Evolutionary conservation across 2,888 invertebrate species (phyloP).

Genomic region (Andrena chrysosceles): DNA sequence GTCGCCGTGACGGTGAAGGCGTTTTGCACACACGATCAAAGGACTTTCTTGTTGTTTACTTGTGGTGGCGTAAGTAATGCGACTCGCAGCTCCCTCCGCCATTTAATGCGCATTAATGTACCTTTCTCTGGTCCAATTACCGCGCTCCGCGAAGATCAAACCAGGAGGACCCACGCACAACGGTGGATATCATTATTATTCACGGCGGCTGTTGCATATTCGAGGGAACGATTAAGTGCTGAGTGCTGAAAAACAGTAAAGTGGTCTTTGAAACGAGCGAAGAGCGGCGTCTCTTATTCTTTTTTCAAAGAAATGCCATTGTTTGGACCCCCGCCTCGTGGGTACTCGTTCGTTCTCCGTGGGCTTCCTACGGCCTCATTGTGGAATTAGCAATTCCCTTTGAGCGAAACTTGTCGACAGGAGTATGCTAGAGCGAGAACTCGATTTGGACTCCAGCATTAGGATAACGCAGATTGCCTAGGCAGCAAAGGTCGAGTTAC

Average conservation of each 20-base stretch:
- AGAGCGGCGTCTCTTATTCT: neutral
- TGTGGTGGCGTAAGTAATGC: conserved; percentile 34
- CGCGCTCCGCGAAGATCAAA: conserved; percentile 43
- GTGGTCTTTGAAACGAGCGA: conserved; percentile 4
- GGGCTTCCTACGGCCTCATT: neutral
- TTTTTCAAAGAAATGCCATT: conserved; percentile 11
- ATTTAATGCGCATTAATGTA: conserved; percentile 47
- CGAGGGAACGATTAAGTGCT: conserved; percentile 33
- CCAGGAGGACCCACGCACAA: conserved; percentile 12
- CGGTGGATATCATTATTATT: conserved; percentile 42
- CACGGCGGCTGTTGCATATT: neutral
- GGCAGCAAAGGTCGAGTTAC: conserved; percentile 44
- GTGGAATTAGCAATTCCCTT: conserved; percentile 7
- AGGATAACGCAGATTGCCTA: conserved; percentile 7
- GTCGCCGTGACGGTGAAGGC: conserved; percentile 31
- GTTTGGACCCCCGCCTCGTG: neutral
- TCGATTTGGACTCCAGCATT: conserved; percentile 19
- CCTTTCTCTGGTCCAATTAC: conserved; percentile 47
- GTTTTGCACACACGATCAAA: conserved; percentile 54
- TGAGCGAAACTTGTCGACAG: neutral
- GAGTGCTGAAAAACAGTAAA: conserved; percentile 8
- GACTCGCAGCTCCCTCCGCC: conserved; percentile 20
- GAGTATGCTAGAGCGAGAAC: neutral
- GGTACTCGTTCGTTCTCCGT: neutral
- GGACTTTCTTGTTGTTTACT: conserved; percentile 54